These are phyloP conservation scores for Archegozetes longisetosus DNA, from an alignment of 1,140 invertebrate species.

Conservation along the genomic window DNA sequence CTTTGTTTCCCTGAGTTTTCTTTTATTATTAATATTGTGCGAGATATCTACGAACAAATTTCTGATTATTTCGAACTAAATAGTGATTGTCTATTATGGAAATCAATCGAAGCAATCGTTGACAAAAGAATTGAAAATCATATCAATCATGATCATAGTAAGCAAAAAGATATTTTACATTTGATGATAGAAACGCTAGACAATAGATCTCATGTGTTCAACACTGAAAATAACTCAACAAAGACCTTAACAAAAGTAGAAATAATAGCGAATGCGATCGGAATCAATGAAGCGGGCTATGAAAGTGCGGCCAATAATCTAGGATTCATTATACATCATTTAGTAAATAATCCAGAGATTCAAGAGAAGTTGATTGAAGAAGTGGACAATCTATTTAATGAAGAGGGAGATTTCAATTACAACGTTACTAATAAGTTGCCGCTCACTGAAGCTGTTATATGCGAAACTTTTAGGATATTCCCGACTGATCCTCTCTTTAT, in stretches of 20 bases:
- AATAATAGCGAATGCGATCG: conserved; percentile 25
- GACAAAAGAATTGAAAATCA: not conserved
- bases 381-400: conserved; percentile 20
- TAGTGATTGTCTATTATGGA: not conserved
- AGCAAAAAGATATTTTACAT: conserved; percentile 11
- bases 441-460: conserved; percentile 31
- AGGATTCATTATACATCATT: conserved; percentile 27
- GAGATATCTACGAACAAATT: not conserved
- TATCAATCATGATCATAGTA: no score
- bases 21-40: conserved; percentile 4
- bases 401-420: conserved; percentile 18
- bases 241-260: conserved; percentile 21
- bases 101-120: not conserved
- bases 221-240: not conserved
- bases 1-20: conserved; percentile 12
- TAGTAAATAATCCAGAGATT: conserved; percentile 30
- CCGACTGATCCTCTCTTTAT: conserved; percentile 30
- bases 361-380: conserved; percentile 31
- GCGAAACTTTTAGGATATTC: conserved; percentile 27
- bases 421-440: conserved; percentile 23
- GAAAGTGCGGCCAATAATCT: conserved; percentile 32
- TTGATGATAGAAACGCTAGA: conserved; percentile 7
- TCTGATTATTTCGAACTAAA: not conserved
- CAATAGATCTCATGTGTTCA: not conserved
- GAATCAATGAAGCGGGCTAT: conserved; percentile 32